phyloP scores from a whole-genome alignment of 2,888 invertebrate species.

The Notodonta dromedarius region DNA sequence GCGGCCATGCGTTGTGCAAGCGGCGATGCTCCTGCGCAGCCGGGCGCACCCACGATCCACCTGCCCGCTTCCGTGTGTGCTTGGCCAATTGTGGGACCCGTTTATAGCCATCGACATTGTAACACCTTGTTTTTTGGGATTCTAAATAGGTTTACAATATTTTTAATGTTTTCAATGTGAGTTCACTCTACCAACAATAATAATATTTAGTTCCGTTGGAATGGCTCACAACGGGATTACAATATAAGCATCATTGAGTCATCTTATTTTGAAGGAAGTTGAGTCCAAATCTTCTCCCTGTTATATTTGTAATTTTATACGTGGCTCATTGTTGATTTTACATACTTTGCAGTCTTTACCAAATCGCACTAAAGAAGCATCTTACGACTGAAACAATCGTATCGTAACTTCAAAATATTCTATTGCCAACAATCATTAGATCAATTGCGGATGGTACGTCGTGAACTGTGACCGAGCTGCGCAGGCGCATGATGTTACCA shows the following conservation, averaged over 20 bases:
- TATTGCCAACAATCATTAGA: slow-evolving; percentile 3
- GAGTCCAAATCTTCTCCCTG: too few relatives aligned
- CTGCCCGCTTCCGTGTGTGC: slow-evolving; percentile 62
- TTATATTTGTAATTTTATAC: too few relatives aligned
- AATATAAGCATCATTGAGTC: background rate
- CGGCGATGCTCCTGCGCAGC: slow-evolving; percentile 48
- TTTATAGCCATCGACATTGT: slow-evolving; percentile 26
- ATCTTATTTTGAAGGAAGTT: too few relatives aligned
- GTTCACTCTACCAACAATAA: background rate
- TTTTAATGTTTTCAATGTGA: background rate
- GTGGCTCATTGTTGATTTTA: too few relatives aligned
- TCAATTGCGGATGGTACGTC: slow-evolving; percentile 21
- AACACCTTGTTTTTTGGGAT: slow-evolving; percentile 6
- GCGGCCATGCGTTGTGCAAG: slow-evolving; percentile 65
- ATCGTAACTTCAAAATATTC: slow-evolving; percentile 7
- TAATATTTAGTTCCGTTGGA: background rate
- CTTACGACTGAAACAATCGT: background rate
- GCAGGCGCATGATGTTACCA: slow-evolving; percentile 42
- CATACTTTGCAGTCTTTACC: background rate
- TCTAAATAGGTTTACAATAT: background rate
- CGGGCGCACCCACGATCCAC: slow-evolving; percentile 62
- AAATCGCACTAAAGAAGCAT: background rate
- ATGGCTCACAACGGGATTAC: background rate
- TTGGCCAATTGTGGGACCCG: slow-evolving; percentile 39
- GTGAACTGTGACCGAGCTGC: slow-evolving; percentile 39